Evolutionary conservation across 2,888 invertebrate species (phyloP), one percentile per base, ranked within the genome.

Genomic region (Synergus gifuensis): DNA sequence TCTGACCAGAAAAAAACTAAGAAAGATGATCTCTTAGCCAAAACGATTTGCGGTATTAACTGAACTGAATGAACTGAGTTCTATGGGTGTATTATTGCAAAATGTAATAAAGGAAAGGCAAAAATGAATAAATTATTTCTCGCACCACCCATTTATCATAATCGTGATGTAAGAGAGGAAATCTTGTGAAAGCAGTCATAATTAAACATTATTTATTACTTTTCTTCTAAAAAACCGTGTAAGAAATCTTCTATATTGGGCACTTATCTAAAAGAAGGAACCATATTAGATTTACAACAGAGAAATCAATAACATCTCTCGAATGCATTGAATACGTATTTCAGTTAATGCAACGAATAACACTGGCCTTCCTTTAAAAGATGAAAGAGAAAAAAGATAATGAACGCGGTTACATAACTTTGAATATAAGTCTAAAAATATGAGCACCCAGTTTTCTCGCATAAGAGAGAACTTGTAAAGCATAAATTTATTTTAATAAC

Each of bases 81-180:
- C 9, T 62, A 22, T 62, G 40, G 8, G n/a, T 66, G 66, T 63
- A 36, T 63, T 63, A 36, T 66, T 66, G 66, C 66, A 66, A 42
- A 42, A 36, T 28, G 40, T 8, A 63, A 63, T 28, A 8, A 36
- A 40, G 66, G 42, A 66, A 66, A 66, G 66, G 66, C 66, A 66
- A 42, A 66, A 66, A 40, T 42, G 73, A 54, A 54, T 54, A 40
- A 49, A 73, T 73, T 73, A 36, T 28, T 49, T 36, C 69, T 36
- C 49, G 28, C 54, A 16, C 36, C 73, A 49, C 54, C 54, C 44
- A 44, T 44, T 44, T 40, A 66, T 66, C 8, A 16, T 8, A 36
- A 66, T 18, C 9, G 9, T 66, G 40, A 66, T 40, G 66, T 66
- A 42, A 66, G 40, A n/a, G 42, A n/a, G 4, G 66, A 40, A 18